Evolutionary conservation across 1,140 invertebrate genomes (phyloP).

Genomic region (Papilio helenus): DNA sequence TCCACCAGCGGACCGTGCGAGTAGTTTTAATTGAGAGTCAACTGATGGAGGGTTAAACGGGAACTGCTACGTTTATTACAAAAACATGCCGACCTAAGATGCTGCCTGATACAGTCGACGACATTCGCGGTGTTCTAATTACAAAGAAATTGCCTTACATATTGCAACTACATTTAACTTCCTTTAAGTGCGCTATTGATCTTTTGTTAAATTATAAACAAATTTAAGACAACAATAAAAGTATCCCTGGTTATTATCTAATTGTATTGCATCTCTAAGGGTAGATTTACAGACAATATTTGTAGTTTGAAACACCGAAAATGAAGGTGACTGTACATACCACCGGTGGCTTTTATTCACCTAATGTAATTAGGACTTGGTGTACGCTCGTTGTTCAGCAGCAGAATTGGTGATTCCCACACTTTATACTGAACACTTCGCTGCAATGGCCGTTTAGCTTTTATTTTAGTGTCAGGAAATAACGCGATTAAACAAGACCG

Average conservation of each 20-base stretch:
- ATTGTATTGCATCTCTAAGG: background rate
- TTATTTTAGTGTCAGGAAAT: constrained; percentile 2
- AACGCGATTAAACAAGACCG: background rate
- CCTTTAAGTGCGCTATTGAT: background rate
- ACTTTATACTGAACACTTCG: background rate
- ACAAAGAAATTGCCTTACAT: background rate
- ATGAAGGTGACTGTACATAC: background rate
- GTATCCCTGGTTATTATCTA: too few relatives aligned
- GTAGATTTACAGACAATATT: background rate
- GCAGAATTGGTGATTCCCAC: constrained; percentile 14
- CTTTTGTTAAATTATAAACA: background rate
- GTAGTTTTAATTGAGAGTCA: constrained; percentile 54
- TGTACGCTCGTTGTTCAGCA: constrained; percentile 23
- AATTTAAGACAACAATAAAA: too few relatives aligned
- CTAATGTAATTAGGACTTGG: constrained; percentile 17
- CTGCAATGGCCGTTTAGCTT: constrained; percentile 4
- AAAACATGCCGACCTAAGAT: constrained; percentile 40
- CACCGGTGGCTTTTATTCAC: constrained; percentile 16
- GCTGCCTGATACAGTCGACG: background rate
- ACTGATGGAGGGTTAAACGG: constrained; percentile 47
- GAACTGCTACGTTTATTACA: constrained; percentile 48
- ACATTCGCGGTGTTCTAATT: background rate
- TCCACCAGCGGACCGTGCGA: constrained; percentile 47
- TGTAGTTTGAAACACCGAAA: background rate
- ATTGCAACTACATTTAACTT: background rate